Percentiles rank a stretch among this genome's conserved stretches.
These are phyloP conservation scores for Bombus haemorrhoidalis DNA, from an alignment of 1,140 invertebrate species.

Conservation along the genomic window DNA sequence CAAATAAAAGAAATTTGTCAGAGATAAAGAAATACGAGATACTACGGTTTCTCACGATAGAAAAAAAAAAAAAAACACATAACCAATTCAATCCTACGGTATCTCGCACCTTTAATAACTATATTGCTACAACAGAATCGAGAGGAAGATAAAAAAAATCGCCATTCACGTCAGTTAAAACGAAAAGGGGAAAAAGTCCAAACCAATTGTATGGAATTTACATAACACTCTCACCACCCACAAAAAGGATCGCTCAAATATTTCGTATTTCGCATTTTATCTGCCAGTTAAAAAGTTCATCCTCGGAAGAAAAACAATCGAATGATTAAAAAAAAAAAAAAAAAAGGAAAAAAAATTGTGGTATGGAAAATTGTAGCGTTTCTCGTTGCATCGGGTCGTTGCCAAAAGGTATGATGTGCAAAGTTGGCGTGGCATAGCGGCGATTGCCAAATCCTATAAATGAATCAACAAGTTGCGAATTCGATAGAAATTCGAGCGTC, in stretches of 20 bases:
- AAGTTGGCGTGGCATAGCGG: conserved; percentile 23
- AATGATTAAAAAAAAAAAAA: background rate
- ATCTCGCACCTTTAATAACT: no score
- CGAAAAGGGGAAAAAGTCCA: no score
- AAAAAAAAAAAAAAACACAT: no score
- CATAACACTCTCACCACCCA: no score
- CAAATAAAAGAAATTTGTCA: no score
- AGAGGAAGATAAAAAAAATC: no score
- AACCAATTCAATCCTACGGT: no score
- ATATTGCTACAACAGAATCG: no score
- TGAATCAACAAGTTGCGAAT: conserved; percentile 53
- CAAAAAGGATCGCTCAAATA: background rate
- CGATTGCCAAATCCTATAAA: conserved; percentile 55
- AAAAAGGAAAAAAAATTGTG: background rate
- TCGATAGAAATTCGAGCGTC: conserved; percentile 46
- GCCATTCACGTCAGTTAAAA: background rate
- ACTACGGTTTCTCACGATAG: no score
- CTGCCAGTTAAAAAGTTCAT: background rate
- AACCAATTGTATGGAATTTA: no score
- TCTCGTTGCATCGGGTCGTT: background rate
- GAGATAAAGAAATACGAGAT: no score
- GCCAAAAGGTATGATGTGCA: conserved; percentile 43
- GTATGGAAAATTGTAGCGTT: conserved; percentile 11
- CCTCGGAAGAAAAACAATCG: background rate
- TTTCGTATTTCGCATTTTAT: background rate